Evolutionary conservation across 2,888 invertebrate species (phyloP).

Genomic region (Encarsia formosa): DNA sequence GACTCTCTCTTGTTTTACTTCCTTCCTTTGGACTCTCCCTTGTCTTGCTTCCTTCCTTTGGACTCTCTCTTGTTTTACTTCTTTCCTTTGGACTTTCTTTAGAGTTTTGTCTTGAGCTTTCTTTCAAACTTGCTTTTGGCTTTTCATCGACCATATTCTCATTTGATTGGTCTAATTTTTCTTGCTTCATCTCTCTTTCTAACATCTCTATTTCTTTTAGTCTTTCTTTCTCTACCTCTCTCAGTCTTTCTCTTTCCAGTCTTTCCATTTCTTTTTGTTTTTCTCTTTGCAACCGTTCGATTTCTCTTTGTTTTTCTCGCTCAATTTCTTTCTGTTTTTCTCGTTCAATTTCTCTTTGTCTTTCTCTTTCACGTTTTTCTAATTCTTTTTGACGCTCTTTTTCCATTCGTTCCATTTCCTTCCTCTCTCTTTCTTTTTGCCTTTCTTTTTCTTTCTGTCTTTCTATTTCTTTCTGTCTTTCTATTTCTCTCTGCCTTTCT

Average conservation of each 20-base stretch:
- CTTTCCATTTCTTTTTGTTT: background rate
- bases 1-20: background rate
- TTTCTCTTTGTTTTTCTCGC: background rate
- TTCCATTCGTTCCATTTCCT: background rate
- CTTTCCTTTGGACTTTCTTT: background rate
- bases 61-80: background rate
- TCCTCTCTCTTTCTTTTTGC: background rate
- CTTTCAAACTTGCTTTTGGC: background rate
- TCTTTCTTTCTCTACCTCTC: background rate
- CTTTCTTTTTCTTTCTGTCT: background rate
- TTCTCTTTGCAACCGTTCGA: background rate
- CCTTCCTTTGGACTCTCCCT: background rate
- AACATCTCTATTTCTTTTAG: background rate
- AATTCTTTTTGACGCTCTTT: background rate
- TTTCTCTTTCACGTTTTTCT: background rate
- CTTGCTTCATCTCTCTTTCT: background rate
- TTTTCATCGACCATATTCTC: background rate
- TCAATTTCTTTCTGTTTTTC: slow-evolving; percentile 1
- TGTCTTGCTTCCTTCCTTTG: background rate
- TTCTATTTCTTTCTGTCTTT: background rate
- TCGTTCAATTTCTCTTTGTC: background rate
- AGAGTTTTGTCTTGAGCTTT: too few relatives aligned
- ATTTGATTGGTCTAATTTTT: background rate
- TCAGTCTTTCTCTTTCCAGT: background rate
- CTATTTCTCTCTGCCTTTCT: background rate